A percentile compares a stretch with the other conserved stretches of the same genome.
Conservation (phyloP, 2,797 vertebrate species). For the Oreochromis mossambicus region DNA sequence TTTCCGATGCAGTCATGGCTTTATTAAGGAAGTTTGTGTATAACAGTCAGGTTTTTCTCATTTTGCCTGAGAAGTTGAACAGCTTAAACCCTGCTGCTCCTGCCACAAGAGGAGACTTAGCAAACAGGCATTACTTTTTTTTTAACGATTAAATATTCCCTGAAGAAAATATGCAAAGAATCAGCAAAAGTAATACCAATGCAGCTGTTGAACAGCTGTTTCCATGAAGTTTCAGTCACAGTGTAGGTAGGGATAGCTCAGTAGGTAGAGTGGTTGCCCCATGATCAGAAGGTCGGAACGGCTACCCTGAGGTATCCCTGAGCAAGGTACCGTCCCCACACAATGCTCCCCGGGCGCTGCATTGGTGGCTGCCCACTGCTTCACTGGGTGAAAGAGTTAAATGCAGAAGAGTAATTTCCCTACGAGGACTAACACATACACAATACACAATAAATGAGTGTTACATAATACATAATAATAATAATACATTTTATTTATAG, state of each 20-base stretch:
- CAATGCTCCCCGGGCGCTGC: not conserved
- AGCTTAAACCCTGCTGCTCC: not conserved
- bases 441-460: not conserved
- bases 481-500: too few species aligned
- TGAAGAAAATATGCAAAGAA: not conserved
- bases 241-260: not conserved
- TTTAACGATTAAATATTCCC: not conserved
- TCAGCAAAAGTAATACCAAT: not conserved
- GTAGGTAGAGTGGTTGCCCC: not conserved
- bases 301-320: not conserved
- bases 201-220: not conserved
- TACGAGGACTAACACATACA: not conserved
- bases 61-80: not conserved
- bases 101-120: not conserved
- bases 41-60: not conserved
- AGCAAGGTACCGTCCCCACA: not conserved
- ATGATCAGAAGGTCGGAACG: not conserved
- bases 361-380: not conserved
- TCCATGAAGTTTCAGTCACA: not conserved
- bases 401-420: not conserved
- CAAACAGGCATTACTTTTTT: not conserved
- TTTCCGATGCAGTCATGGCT: not conserved
- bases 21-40: not conserved
- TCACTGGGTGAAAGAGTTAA: not conserved
- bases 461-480: not conserved